Conservation (phyloP, 1,140 invertebrate genomes). For the Holotrichia oblita region DNA sequence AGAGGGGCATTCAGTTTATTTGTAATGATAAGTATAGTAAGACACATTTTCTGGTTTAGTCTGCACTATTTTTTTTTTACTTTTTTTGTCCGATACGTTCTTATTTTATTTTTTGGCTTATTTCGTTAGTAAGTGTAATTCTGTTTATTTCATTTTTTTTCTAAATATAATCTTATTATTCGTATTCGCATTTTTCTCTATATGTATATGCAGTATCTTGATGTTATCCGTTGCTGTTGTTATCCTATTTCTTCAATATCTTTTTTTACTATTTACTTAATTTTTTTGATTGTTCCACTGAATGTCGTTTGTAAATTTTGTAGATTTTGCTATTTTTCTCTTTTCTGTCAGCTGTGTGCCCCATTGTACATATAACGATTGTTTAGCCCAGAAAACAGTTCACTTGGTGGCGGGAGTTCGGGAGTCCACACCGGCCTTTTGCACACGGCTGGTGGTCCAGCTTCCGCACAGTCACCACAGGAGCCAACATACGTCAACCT, state of each 20-base stretch:
- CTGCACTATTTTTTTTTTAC: constrained; percentile 40
- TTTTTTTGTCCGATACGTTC: neutral
- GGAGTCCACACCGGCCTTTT: constrained; percentile 64
- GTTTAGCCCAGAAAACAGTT: constrained; percentile 67
- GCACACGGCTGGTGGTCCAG: constrained; percentile 61
- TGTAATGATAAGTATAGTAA: constrained; percentile 46
- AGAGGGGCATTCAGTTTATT: constrained; percentile 52
- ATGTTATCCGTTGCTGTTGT: constrained; percentile 38
- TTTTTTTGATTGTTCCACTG: constrained; percentile 44
- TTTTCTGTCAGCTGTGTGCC: constrained; percentile 48
- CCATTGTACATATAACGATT: constrained; percentile 61
- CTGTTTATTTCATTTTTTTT: constrained; percentile 44
- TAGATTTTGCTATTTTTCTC: constrained; percentile 39
- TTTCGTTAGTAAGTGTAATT: constrained; percentile 40
- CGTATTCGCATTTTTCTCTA: constrained; percentile 26
- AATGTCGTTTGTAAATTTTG: constrained; percentile 43
- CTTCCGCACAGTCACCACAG: constrained; percentile 81
- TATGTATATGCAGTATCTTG: constrained; percentile 34
- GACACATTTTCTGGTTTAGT: constrained; percentile 65
- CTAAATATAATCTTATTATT: neutral
- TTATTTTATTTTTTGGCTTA: constrained; percentile 45
- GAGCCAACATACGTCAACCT: constrained; percentile 92
- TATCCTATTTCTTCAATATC: constrained; percentile 19
- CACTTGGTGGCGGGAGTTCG: constrained; percentile 68
- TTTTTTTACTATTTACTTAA: neutral